Evolutionary conservation across 2,888 invertebrate genomes (phyloP).

Genomic region (Eupithecia vulgata): DNA sequence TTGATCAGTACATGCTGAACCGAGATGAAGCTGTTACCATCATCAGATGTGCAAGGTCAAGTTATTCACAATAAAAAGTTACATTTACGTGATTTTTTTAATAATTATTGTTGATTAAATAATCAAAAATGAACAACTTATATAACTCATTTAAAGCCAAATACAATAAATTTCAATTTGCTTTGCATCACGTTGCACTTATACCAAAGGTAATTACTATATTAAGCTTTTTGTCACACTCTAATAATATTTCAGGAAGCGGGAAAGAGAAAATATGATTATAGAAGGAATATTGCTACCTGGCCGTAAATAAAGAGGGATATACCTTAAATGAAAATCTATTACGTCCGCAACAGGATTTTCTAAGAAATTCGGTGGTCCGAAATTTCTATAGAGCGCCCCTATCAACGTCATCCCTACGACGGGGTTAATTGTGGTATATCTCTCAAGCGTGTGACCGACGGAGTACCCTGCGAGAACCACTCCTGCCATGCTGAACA

Average conservation of each 20-base stretch:
- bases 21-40: background rate
- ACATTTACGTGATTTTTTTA: too few relatives aligned
- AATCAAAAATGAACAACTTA: too few relatives aligned
- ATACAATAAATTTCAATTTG: too few relatives aligned
- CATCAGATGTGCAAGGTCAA: background rate
- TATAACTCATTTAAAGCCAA: too few relatives aligned
- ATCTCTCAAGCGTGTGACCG: constrained; percentile 74
- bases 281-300: constrained; percentile 41
- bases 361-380: constrained; percentile 65
- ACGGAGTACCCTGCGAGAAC: constrained; percentile 68
- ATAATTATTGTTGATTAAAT: too few relatives aligned
- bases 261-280: constrained; percentile 11
- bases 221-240: background rate
- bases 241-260: constrained; percentile 4
- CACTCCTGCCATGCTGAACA: constrained; percentile 69
- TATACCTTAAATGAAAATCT: constrained; percentile 77
- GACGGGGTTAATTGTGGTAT: constrained; percentile 70
- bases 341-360: constrained; percentile 65
- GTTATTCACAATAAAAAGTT: too few relatives aligned
- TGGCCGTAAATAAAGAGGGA: constrained; percentile 40
- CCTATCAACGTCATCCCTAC: constrained; percentile 78
- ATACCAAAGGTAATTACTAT: background rate
- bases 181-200: background rate
- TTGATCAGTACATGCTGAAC: background rate
- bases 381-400: constrained; percentile 69